Percentiles rank a stretch among this genome's conserved stretches.
Evolutionary conservation across 2,888 invertebrate genomes (phyloP).

Genomic region (Luperina testacea): DNA sequence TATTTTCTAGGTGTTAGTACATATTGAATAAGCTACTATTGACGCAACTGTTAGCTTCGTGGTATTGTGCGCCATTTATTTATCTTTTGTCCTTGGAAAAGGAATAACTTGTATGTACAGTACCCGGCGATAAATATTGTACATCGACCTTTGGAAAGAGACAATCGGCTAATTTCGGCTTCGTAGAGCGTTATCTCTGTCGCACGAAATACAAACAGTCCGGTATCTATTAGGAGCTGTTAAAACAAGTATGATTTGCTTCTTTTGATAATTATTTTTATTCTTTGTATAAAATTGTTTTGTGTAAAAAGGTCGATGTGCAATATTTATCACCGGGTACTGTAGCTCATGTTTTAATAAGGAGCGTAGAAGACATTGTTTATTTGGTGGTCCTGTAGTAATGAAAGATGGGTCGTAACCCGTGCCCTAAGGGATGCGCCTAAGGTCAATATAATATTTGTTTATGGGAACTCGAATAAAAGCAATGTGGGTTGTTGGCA

Average conservation of each 20-base stretch:
- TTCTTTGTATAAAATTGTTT: too few species aligned
- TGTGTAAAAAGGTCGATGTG: too few species aligned
- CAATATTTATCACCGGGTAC: too few species aligned
- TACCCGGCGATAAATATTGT: too few species aligned
- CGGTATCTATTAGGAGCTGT: too few species aligned
- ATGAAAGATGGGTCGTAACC: constrained; percentile 45
- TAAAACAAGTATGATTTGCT: too few species aligned
- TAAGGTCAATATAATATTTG: constrained; percentile 11
- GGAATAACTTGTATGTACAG: constrained; percentile 45
- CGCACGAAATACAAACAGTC: too few species aligned
- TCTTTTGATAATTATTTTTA: too few species aligned
- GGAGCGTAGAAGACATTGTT: constrained; percentile 27
- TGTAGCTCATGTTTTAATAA: constrained; percentile 52
- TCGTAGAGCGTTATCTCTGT: too few species aligned
- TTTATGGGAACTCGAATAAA: background rate
- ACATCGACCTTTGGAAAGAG: too few species aligned
- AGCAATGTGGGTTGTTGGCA: background rate
- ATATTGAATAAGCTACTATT: constrained; percentile 70
- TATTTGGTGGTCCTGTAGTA: constrained; percentile 39
- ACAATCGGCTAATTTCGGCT: too few species aligned
- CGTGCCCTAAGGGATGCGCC: constrained; percentile 8
- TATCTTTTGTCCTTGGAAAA: constrained; percentile 43
- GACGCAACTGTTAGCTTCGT: constrained; percentile 62
- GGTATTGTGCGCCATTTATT: constrained; percentile 47
- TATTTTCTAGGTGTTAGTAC: constrained; percentile 64